Conservation (phyloP, 2,113 vertebrate species). For the Sitta europaea region DNA sequence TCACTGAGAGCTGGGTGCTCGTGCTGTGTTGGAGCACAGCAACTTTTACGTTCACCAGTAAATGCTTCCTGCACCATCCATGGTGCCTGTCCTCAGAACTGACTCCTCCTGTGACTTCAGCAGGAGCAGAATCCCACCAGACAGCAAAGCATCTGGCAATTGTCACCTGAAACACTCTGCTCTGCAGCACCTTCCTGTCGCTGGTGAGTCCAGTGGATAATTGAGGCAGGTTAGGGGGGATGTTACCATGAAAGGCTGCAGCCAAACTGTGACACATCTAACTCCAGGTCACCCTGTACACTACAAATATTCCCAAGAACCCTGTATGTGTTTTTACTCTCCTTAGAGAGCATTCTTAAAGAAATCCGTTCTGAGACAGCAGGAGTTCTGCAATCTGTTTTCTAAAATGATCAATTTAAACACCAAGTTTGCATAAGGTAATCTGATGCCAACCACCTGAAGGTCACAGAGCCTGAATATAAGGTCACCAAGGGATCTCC, state of each 20-base stretch:
- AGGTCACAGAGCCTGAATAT: conserved; percentile 48
- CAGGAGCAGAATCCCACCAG: neutral
- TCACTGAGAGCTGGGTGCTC: neutral
- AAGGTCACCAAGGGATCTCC: conserved; percentile 14
- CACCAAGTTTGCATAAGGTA: conserved; percentile 41
- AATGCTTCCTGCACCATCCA: neutral
- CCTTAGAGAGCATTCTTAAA: neutral
- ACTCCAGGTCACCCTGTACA: neutral
- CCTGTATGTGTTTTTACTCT: neutral
- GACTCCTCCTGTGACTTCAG: neutral
- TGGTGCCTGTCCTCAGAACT: neutral
- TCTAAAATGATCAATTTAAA: conserved; percentile 27
- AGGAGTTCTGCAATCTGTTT: neutral
- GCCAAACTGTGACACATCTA: neutral
- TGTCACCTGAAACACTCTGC: neutral
- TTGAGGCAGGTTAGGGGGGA: neutral
- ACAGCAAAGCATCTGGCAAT: neutral
- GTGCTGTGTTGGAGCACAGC: neutral
- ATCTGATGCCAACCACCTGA: conserved; percentile 45
- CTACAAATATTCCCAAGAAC: neutral
- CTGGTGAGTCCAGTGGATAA: neutral
- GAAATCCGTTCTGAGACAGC: neutral
- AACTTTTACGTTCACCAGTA: neutral
- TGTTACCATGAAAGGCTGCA: neutral
- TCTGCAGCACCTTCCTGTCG: neutral